Evolutionary conservation across 2,797 vertebrate species (phyloP).

Genomic region (Pseudopleuronectes americanus): DNA sequence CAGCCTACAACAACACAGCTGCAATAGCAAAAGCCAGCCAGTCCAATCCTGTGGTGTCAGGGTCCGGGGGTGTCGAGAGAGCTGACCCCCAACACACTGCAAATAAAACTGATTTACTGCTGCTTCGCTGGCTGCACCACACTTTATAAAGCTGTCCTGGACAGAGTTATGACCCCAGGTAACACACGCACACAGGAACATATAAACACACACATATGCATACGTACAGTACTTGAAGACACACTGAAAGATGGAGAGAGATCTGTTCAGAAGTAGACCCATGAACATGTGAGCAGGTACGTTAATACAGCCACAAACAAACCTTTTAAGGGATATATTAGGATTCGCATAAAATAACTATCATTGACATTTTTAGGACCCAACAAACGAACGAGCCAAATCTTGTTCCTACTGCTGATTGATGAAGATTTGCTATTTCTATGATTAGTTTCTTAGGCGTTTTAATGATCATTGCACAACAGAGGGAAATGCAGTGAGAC

Average conservation of each 20-base stretch:
- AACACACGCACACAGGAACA: conserved; percentile 49
- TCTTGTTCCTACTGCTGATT: conserved; percentile 18
- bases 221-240: conserved; percentile 14
- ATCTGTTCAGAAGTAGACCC: conserved; percentile 26
- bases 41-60: conserved; percentile 73
- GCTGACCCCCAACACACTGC: conserved; percentile 80
- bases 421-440: conserved; percentile 8
- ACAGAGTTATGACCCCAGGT: conserved; percentile 78
- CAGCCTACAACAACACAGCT: conserved; percentile 78
- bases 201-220: conserved; percentile 40
- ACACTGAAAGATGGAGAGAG: conserved; percentile 38
- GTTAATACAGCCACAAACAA: conserved; percentile 51
- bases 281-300: conserved; percentile 20
- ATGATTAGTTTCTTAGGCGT: not conserved
- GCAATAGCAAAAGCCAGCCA: conserved; percentile 75
- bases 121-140: conserved; percentile 69
- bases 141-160: conserved; percentile 84
- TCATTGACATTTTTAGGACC: conserved; percentile 36
- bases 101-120: conserved; percentile 85
- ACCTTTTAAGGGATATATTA: conserved; percentile 64
- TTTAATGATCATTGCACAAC: not conserved
- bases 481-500: conserved; percentile 3
- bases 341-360: conserved; percentile 53
- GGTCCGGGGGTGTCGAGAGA: conserved; percentile 79
- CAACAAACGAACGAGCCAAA: conserved; percentile 9